Evolutionary conservation across 2,797 vertebrate genomes (phyloP), one percentile per base, ranked within the genome.

Genomic region (Hoplostethus atlanticus): DNA sequence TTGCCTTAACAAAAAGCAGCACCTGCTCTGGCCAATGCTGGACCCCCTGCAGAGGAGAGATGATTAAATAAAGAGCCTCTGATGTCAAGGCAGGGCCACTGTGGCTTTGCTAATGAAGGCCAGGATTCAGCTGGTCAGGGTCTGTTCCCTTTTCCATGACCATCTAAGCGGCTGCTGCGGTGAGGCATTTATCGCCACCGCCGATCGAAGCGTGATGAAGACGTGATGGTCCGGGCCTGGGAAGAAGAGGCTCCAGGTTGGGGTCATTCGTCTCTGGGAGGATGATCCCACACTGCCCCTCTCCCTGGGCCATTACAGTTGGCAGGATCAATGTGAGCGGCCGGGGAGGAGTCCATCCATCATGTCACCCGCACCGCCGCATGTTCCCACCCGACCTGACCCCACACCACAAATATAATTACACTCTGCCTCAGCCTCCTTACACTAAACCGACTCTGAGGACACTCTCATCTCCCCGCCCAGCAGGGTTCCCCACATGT

Each of bases 61-160:
- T 82, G 94, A 96, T 95, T 94, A 94, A 94, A 96, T 96, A 93
- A 57, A 95, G 83, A 94, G 89, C 83, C 86, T 87, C 87, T 94
- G 93, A 94, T 92, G 91, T 91, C 81, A 87, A 93, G 90, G 94
- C 95, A 94, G 64, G 79, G 59, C 57, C 30, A 66, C 77, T 84
- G 28, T 6, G 90, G 81, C 73, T 90, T 86, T 90, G 77, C 90
- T 94, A 94, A 96, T 94, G 81, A 93, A 94, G 91, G 90, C 93
- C 91, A 68, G 71, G 63, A 67, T 86, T 77, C 91, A 92, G 90
- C 92, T 90, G 93, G 92, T 84, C 84, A 93, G 82, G 73, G 81
- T 81, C 80, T 62, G 0, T 13, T 46, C 69, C 61, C 78, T 87
- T 91, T 84, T 71, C 90, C 86, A 93, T 77, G 80, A 90, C 85